Evolutionary conservation across 2,113 vertebrate genomes (phyloP), one percentile per base, ranked within the genome.

Genomic region (Myiopsitta monachus): DNA sequence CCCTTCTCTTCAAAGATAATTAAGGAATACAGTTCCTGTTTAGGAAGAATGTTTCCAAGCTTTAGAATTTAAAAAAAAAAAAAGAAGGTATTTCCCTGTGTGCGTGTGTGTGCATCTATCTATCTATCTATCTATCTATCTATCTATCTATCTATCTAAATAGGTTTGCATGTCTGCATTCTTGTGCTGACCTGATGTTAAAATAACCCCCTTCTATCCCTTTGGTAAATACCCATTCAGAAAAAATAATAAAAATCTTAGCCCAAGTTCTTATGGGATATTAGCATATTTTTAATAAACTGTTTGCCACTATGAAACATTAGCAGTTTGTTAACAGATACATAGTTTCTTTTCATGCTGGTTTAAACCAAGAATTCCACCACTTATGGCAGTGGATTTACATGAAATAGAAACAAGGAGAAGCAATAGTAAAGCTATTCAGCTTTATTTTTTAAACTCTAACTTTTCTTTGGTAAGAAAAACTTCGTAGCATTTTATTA

Each of bases 1-100:
- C 61, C 43, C 23, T 94, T 90, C 54, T 96, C 33, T 92, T 92
- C 62, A 76, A 91, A 75, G 41, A 75, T 94, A 87, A 95, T 92
- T 85, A 87, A 93, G 49, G 27, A 83, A 92, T 87, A 82, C 43
- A 44, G 39, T 87, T 95, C 7, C 43, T 73, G 24, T 75, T 94
- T 72, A 62, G 59, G 19, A 88, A 83, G 33, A 84, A 18, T 55
- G 11, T 85, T 90, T 92, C 44, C 38, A 70, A 70, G 68, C 78
- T 95, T 93, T 67, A 68, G 18, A 87, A 90, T 15, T 88, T 13
- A 19, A 49, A 73, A 62, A n/a, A 33, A 52, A 54, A 54, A 31
- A 31, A 57, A 33, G 46, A 47, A 47, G 49, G 26, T 27, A 27
- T 27, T 11, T 57, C 31, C 22, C 7, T 57, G 21, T 23, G 55